A percentile compares a stretch with the other conserved stretches of the same genome.
Conservation (phyloP, 1,140 invertebrate genomes). For the Drosophila dunni region DNA sequence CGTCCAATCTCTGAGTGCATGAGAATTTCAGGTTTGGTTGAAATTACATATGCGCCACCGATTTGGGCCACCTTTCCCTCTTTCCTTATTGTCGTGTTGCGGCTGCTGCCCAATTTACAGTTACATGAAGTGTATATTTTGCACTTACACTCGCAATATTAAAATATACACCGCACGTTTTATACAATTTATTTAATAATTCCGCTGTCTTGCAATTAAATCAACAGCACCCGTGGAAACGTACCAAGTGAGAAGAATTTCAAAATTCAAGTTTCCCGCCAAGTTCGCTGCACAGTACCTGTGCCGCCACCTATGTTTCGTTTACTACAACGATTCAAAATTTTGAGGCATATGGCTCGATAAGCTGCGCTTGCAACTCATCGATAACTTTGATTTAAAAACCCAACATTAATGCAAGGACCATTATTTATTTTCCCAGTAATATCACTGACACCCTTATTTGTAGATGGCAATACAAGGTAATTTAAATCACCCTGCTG, state of each 20-base stretch:
- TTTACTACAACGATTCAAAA: background rate
- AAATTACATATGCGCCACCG: background rate
- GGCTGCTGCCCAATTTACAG: constrained; percentile 27
- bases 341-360: background rate
- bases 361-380: background rate
- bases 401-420: too few relatives aligned
- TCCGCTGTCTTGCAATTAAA: constrained; percentile 30
- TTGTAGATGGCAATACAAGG: too few relatives aligned
- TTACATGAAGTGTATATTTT: constrained; percentile 27
- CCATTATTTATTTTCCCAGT: too few relatives aligned
- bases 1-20: constrained; percentile 19
- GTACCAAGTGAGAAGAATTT: too few relatives aligned
- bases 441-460: too few relatives aligned
- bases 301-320: constrained; percentile 22
- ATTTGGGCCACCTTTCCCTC: background rate
- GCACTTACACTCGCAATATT: constrained; percentile 11
- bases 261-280: background rate
- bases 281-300: background rate
- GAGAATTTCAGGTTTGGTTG: constrained; percentile 5
- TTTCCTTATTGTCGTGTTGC: background rate
- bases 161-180: constrained; percentile 18
- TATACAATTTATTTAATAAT: constrained; percentile 35
- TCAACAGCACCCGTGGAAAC: background rate
- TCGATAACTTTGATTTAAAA: background rate
- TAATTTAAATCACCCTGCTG: too few relatives aligned